Conservation (phyloP, 1,140 invertebrate species). For the Bombus sylvicola region DNA sequence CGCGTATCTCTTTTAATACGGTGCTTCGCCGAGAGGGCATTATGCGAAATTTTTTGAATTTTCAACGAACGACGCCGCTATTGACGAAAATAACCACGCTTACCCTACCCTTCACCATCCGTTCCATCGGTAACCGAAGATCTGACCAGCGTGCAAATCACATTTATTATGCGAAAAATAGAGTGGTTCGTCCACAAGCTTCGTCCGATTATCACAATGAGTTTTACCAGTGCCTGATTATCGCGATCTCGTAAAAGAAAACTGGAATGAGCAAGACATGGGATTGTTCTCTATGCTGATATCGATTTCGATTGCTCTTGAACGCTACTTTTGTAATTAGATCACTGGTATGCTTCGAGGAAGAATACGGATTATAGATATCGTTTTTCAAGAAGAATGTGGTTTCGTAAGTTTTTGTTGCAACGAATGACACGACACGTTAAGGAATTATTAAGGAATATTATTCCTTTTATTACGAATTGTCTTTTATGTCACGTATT, state of each 20-base stretch:
- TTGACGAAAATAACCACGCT: constrained; percentile 57
- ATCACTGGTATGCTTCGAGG: neutral
- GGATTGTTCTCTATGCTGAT: neutral
- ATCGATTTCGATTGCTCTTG: no score
- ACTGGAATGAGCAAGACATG: neutral
- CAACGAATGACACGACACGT: no score
- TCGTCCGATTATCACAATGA: neutral
- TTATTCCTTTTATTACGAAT: no score
- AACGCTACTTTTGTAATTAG: neutral
- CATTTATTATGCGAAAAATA: constrained; percentile 58
- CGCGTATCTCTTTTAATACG: constrained; percentile 64
- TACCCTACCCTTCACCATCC: neutral
- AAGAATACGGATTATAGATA: no score
- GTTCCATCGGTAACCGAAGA: neutral
- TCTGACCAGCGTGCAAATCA: constrained; percentile 36
- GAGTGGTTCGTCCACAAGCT: neutral
- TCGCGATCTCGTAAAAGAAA: neutral
- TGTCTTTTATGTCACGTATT: neutral
- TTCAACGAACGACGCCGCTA: constrained; percentile 30
- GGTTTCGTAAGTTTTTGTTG: no score
- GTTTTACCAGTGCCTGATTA: neutral
- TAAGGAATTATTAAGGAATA: no score
- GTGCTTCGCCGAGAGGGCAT: constrained; percentile 13
- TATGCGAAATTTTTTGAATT: constrained; percentile 49
- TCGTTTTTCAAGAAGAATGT: neutral